phyloP scores from a whole-genome alignment of 2,113 vertebrate genomes.

The Sebastes schlegelii region DNA sequence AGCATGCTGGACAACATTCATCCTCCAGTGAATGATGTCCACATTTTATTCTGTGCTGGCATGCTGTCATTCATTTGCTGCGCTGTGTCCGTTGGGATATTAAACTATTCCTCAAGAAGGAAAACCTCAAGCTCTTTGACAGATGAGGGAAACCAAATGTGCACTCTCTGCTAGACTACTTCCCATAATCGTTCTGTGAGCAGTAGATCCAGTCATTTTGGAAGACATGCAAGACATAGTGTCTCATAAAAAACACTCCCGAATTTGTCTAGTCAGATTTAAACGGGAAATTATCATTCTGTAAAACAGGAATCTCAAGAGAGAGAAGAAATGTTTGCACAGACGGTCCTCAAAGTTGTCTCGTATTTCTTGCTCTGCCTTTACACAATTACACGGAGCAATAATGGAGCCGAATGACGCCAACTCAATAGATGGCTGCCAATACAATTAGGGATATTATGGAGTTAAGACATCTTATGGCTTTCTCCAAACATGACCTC shows the following conservation, averaged over 20 bases:
- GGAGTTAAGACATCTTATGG: constrained; percentile 11
- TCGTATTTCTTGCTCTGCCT: constrained; percentile 1
- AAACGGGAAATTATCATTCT: constrained; percentile 10
- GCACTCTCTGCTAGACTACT: constrained; percentile 22
- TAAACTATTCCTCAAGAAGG: constrained; percentile 7
- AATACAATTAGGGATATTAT: neutral
- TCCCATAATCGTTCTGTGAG: constrained; percentile 27
- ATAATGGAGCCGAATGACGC: neutral
- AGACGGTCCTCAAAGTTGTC: neutral
- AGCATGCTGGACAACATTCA: neutral
- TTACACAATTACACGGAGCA: neutral
- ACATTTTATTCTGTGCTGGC: neutral
- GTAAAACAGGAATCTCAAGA: constrained; percentile 10
- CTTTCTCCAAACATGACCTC: constrained; percentile 1
- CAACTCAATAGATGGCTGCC: neutral
- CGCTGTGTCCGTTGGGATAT: neutral
- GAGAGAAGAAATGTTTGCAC: constrained; percentile 18
- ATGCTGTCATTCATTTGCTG: neutral
- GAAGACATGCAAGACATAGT: constrained; percentile 17
- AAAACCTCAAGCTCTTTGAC: constrained; percentile 29
- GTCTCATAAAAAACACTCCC: constrained; percentile 19
- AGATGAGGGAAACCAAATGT: constrained; percentile 20
- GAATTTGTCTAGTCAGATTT: constrained; percentile 14
- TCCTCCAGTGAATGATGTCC: neutral
- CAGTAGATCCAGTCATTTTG: constrained; percentile 19